Evolutionary conservation across 2,797 vertebrate genomes (phyloP), one percentile per base, ranked within the genome.

Genomic region (Rhodeus uyekii): DNA sequence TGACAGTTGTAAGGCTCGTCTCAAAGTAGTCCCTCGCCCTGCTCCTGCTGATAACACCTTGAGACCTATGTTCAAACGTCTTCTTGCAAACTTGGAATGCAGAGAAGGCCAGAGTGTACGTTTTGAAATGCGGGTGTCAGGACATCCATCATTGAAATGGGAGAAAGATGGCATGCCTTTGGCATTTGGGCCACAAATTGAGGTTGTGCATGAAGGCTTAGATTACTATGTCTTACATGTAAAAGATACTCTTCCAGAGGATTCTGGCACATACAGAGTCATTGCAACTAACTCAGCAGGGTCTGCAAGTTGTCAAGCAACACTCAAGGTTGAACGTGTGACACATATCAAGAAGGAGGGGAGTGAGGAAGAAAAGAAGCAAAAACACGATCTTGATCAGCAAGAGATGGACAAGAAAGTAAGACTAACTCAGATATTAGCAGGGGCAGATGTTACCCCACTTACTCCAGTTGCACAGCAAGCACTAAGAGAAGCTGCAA

Each of bases 11-110:
- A 99, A 99, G 92, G 97, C 97, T 84, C 97, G 96, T 83, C 93
- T 99, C 39, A 97, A 96, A 1, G 94, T 99, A 58, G 93, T 95
- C 83, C 96, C 96, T 1, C 96, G 97, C 69, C 97, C 97, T 24
- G 95, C 96, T 89, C 95, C 97, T 78, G 94, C 96, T 88, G 98
- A 97, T 60, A 96, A 95, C 58, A 99, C 97, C 1, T 87, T 99
- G 82, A 96, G 98, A 88, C 98, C 98, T 81, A 99, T 99, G 98
- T 99, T 99, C 90, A 99, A 99, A 93, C 96, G 98, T 18, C 89
- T 99, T 53, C 94, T 99, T 55, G 97, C 98, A 86, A 99, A 99
- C 67, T 91, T 96, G 18, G 98, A 98, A 87, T 99, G 98, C 88
- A 96, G 91, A 83, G 98, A 99, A 92, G 96, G 98, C 78, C 97